Base-by-base conservation (phyloP, 2,113 vertebrate species). In the Pangasianodon gigas region DNA sequence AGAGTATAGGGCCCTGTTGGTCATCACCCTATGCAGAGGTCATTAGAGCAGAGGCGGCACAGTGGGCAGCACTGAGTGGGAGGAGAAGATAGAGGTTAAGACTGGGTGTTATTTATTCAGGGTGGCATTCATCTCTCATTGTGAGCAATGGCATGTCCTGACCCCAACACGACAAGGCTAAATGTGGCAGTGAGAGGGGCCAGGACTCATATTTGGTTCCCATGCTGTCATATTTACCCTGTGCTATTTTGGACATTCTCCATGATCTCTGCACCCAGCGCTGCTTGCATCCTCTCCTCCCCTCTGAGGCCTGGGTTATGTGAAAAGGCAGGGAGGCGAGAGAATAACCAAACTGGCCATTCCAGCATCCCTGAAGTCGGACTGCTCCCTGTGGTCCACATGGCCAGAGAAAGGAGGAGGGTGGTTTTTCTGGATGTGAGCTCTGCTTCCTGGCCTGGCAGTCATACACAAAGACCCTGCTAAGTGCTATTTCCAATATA, bases 401-500 rank as follows among this genome's bases (percentile, higher is more conserved):
- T 95, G 97, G 95, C 96, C 14, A 81, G 48, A 90, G 79, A 85
- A 71, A 32, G 0, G 6, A 67, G n/a, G 54, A 14, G 18, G 86
- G 80, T 58, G 79, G 84, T 9, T n/a, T 41, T 84, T 80, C 41
- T 91, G 88, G 85, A 74, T 79, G 44, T 24, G 88, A 56, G 82
- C 18, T 97, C 96, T 96, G 96, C 95, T 97, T 97, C 97, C 97
- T 97, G 97, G 97, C 96, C 96, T 97, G 97, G 97, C 97, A 97
- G 96, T 95, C 96, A 97, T 97, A 97, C 96, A 97, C 96, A 97
- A 96, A 95, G 96, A 97, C 96, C 96, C 96, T 95, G 96, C 96
- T 97, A 97, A 97, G 97, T 97, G 97, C 96, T 96, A 97, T 97
- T 98, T 98, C 97, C 96, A 97, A 97, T 97, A 96, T 96, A 97